Evolutionary conservation across 1,140 invertebrate species (phyloP), one percentile per base, ranked within the genome.

Genomic region (Drosophila ogumai): DNA sequence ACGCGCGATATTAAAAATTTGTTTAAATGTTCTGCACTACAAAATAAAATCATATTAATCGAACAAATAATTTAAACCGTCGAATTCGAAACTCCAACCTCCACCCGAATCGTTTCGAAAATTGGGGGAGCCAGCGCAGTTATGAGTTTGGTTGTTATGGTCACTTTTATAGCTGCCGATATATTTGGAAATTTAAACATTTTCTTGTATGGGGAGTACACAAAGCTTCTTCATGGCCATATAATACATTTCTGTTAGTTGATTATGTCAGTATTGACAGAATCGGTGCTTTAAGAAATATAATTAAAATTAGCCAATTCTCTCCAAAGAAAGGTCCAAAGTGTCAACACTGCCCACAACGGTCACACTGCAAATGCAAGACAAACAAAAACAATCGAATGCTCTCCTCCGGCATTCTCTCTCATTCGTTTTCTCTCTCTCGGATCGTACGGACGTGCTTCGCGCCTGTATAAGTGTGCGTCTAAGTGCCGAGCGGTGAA

Each of bases 331-430:
- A 44, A 44, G 13, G 10, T 19, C 19, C 19, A 12, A 25, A 15
- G 19, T 17, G 41, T 9, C 17, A 43, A 2, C 41, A 43, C 41
- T 43, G 41, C 5, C 17, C 43, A 2, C 10, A 6, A 46, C 25
- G 46, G 47, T 50, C 47, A 50, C 28, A 50, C 47, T 50, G 25
- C 25, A 31, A 28, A 28, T 10, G 46, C 46, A 49, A 49, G 46
- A 28, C 44, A 50, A 50, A 50, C 47, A 50, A 50, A 50, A 50
- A 50, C 47, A 50, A 50, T 50, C 47, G 47, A 32, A 50, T 31
- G 9, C 47, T 50, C 47, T 50, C 47, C 47, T 50, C 47, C 25
- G 47, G 28, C 28, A 17, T 31, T 50, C 15, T 32, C 9, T 7
- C 47, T 32, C 25, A 49, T 49, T 49, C 47, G 25, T n/a, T 49